Evolutionary conservation across 2,888 invertebrate genomes (phyloP).

Genomic region (Nowickia ferox): DNA sequence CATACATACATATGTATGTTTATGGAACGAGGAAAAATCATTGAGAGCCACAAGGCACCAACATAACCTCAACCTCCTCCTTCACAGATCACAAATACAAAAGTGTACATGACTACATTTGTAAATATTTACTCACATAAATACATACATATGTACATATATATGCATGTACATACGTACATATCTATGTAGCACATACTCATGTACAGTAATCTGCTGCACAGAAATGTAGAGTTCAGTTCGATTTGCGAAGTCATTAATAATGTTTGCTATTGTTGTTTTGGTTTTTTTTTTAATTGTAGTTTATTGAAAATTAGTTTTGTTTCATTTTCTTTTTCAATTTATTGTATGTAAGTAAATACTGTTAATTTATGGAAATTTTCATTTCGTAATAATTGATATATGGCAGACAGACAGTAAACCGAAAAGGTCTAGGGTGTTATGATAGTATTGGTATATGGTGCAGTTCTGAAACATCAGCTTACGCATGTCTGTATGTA

Average conservation of each 20-base stretch:
- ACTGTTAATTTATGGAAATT: slow-evolving; percentile 65
- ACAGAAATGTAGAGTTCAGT: slow-evolving; percentile 2
- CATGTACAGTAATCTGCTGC: background rate
- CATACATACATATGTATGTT: too few species aligned
- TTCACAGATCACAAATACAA: slow-evolving; percentile 4
- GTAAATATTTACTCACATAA: too few species aligned
- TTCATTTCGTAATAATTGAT: slow-evolving; percentile 57
- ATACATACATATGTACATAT: too few species aligned
- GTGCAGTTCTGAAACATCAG: background rate
- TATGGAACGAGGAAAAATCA: slow-evolving; percentile 24
- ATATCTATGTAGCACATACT: background rate
- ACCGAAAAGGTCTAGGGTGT: background rate
- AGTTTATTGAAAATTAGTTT: slow-evolving; percentile 47
- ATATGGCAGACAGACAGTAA: slow-evolving; percentile 19
- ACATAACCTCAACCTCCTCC: slow-evolving; percentile 44
- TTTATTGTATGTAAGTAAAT: slow-evolving; percentile 13
- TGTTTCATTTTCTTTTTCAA: slow-evolving; percentile 27
- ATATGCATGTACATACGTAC: background rate
- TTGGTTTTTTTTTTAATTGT: slow-evolving; percentile 31
- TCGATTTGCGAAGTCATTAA: slow-evolving; percentile 16
- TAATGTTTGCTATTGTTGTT: slow-evolving; percentile 12
- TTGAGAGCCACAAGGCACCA: slow-evolving; percentile 31
- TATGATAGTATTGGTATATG: background rate
- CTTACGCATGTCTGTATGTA: background rate
- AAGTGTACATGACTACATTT: too few species aligned